phyloP scores from a whole-genome alignment of 2,113 vertebrate species.

The Sebastes fasciatus region DNA sequence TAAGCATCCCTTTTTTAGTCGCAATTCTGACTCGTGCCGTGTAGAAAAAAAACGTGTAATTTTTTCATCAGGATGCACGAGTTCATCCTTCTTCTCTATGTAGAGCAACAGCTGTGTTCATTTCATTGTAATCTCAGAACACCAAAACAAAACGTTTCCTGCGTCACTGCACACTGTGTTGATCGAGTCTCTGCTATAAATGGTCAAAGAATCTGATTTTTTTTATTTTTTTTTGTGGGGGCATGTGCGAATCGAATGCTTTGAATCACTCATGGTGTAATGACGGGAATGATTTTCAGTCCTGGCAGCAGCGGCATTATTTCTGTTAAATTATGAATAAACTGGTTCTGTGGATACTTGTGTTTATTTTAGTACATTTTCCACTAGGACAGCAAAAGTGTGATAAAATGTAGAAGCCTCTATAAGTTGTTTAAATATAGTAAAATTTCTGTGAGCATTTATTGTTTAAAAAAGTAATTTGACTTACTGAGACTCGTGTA shows the following conservation, averaged over 20 bases:
- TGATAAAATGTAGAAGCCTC: conserved; percentile 18
- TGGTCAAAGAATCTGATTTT: conserved; percentile 46
- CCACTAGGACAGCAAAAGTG: conserved; percentile 2
- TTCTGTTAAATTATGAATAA: conserved; percentile 18
- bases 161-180: conserved; percentile 12
- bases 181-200: conserved; percentile 43
- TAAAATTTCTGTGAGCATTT: conserved; percentile 25
- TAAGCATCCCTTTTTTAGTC: not conserved
- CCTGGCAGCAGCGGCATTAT: not conserved
- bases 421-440: conserved; percentile 23
- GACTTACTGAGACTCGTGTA: not conserved
- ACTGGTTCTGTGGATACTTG: not conserved
- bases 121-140: conserved; percentile 26
- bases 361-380: conserved; percentile 3
- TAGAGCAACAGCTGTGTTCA: conserved; percentile 34
- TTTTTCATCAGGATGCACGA: not conserved
- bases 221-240: not conserved
- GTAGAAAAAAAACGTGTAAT: not conserved
- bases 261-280: conserved; percentile 30
- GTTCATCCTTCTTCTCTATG: not conserved
- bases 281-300: conserved; percentile 23
- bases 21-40: not conserved
- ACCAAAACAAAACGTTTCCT: conserved; percentile 31
- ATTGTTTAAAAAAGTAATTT: conserved; percentile 26
- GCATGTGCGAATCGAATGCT: conserved; percentile 20